Evolutionary conservation across 2,888 invertebrate genomes (phyloP), one percentile per base, ranked within the genome.

Genomic region (Machimus rusticus): DNA sequence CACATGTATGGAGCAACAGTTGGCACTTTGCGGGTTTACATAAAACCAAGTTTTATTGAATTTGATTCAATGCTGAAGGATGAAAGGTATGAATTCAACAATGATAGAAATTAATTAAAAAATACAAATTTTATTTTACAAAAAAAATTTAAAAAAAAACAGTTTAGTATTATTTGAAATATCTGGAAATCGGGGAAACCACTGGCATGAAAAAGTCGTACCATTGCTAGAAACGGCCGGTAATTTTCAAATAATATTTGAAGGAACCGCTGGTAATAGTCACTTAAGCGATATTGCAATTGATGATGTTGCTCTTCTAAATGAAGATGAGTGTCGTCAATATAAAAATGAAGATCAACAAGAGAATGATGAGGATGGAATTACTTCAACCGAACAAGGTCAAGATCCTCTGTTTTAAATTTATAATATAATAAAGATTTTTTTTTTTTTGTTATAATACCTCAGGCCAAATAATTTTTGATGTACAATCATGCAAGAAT

Each of bases 211-310:
- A 66, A 91, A 94, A 93, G 34, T 93, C 93, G 39, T 92, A 93
- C 19, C 90, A 90, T 89, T 95, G 86, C 93, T 90, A 14, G 91
- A 92, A 46, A 92, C 93, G 2, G 90, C 90, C 81, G 82, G 93
- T 93, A 89, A 93, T 57, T 92, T 93, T 82, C 93, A 97, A 96
- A 95, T 98, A 37, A 93, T 97, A 4, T 94, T 98, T 76, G 96
- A 97, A 91, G 97, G 96, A 0, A 93, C 96, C 0, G 93, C 96
- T 43, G 96, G 96, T 0, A 89, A 90, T 0, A 94, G 94, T 31
- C 95, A 95, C 89, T 94, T 95, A 8, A 96, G 96, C 86, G 97
- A 97, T 90, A 95, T 96, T 51, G 97, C 97, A 0, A 94, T 97
- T 16, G 97, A 98, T 89, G 97, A 98, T 91, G 95, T 97, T 0